phyloP scores from a whole-genome alignment of 1,140 invertebrate genomes.

The Aphis gossypii region DNA sequence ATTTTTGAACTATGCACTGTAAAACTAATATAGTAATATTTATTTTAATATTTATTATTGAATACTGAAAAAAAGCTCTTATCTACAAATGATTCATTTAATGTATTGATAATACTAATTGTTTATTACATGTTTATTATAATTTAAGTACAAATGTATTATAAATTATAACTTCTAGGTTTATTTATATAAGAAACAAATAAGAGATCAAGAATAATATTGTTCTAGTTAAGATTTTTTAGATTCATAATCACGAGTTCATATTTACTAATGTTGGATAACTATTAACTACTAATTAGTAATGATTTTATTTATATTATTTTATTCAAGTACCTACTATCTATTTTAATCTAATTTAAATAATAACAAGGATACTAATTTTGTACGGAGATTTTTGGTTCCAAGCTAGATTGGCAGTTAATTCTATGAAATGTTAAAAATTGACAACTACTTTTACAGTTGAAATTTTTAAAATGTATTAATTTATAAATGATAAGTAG shows the following conservation, averaged over 20 bases:
- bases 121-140: neutral
- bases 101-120: neutral
- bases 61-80: neutral
- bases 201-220: neutral
- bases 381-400: neutral
- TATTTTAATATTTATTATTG: conserved; percentile 10
- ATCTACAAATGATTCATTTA: neutral
- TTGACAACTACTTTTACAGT: neutral
- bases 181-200: neutral
- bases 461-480: neutral
- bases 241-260: neutral
- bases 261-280: neutral
- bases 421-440: neutral
- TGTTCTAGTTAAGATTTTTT: neutral
- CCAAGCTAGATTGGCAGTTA: neutral
- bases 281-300: neutral
- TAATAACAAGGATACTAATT: neutral
- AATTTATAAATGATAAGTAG: neutral
- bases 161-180: neutral
- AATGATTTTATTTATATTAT: too few relatives aligned
- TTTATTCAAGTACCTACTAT: too few relatives aligned
- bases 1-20: neutral
- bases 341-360: too few relatives aligned
- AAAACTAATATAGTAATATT: neutral
- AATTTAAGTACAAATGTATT: neutral